These are phyloP conservation scores for Drosophila sucinea DNA, from an alignment of 1,140 invertebrate species.

Conservation along the genomic window DNA sequence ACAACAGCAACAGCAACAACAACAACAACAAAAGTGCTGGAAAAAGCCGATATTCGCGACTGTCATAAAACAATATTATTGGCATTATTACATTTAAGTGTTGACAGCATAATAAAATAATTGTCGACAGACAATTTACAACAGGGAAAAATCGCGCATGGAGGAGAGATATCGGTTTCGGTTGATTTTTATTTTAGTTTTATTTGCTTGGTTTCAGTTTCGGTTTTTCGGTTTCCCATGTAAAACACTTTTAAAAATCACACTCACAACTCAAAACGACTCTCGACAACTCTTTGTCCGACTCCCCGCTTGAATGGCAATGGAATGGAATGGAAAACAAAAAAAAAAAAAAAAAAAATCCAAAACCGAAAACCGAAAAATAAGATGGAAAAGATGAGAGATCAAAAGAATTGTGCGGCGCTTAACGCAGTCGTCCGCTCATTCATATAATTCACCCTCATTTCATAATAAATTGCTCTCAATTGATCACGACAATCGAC, in stretches of 20 bases:
- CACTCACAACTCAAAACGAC: constrained; percentile 75
- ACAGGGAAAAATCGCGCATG: constrained; percentile 38
- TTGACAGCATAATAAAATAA: constrained; percentile 83
- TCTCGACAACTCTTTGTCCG: not conserved
- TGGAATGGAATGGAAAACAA: constrained; percentile 58
- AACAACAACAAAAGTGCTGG: too few relatives aligned
- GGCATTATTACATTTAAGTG: constrained; percentile 83
- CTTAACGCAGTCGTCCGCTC: constrained; percentile 67
- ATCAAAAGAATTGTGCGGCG: constrained; percentile 81
- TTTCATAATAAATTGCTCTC: constrained; percentile 84
- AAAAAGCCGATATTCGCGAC: constrained; percentile 67
- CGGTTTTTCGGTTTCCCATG: constrained; percentile 67
- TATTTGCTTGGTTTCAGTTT: constrained; percentile 7
- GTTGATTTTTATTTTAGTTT: constrained; percentile 12
- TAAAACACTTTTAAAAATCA: constrained; percentile 82
- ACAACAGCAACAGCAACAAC: constrained; percentile 15
- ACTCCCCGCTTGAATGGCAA: not conserved
- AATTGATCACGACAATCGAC: constrained; percentile 84
- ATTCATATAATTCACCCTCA: constrained; percentile 83
- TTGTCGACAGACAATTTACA: constrained; percentile 82
- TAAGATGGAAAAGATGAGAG: constrained; percentile 61
- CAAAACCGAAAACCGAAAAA: constrained; percentile 51
- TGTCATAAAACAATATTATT: constrained; percentile 83
- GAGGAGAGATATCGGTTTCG: constrained; percentile 21
- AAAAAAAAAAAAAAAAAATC: constrained; percentile 48